phyloP scores from a whole-genome alignment of 2,888 invertebrate species.

The Hermaeophaga mercurialis region DNA sequence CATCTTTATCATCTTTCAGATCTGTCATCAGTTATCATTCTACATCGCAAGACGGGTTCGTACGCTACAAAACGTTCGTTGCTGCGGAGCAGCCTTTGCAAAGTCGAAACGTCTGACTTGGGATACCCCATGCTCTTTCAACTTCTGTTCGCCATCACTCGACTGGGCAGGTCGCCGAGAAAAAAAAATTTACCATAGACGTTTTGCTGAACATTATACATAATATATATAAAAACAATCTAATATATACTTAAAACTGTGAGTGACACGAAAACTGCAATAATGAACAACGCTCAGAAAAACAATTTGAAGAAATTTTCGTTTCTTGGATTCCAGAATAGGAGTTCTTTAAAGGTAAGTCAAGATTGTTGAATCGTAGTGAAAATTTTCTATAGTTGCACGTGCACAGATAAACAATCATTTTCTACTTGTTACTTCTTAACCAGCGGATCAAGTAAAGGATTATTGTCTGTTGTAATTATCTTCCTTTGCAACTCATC shows the following conservation, averaged over 20 bases:
- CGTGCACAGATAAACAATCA: no score
- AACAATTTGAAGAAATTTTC: conserved; percentile 73
- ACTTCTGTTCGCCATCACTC: conserved; percentile 54
- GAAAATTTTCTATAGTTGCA: no score
- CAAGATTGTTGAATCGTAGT: no score
- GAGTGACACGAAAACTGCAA: conserved; percentile 11
- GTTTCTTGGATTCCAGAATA: conserved; percentile 69
- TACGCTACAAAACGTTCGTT: conserved; percentile 26
- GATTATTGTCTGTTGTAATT: no score
- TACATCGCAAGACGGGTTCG: conserved; percentile 37
- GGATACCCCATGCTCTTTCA: conserved; percentile 57
- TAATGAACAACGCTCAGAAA: conserved; percentile 49
- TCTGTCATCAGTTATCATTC: conserved; percentile 19
- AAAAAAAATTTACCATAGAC: conserved; percentile 51
- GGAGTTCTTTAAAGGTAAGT: conserved; percentile 61
- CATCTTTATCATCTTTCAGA: conserved; percentile 24
- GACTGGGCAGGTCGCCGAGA: conserved; percentile 56
- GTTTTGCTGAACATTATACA: no score
- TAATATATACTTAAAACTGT: conserved; percentile 9
- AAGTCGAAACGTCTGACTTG: conserved; percentile 51
- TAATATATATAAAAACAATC: conserved; percentile 8
- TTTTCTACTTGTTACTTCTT: no score
- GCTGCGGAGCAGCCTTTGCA: conserved; percentile 28
- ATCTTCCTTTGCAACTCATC: no score
- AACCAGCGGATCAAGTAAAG: no score